These are phyloP conservation scores for Steinernema hermaphroditum DNA, from an alignment of 2,888 invertebrate genomes.

Conservation along the genomic window DNA sequence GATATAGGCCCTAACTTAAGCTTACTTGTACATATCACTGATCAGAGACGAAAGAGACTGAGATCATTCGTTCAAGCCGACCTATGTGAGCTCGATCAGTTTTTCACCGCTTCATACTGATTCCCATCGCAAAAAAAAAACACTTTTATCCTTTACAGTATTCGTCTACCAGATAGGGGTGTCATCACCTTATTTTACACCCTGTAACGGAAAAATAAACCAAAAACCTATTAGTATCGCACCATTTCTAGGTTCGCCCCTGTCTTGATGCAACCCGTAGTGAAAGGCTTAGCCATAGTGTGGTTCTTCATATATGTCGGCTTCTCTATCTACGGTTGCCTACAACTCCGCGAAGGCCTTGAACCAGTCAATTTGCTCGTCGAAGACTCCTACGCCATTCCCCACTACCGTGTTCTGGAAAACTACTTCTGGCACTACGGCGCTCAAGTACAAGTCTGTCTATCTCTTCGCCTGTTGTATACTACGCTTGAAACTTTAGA, in stretches of 20 bases:
- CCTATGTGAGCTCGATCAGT: too few species aligned
- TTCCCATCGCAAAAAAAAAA: too few species aligned
- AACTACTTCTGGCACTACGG: slow-evolving; percentile 57
- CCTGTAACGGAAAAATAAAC: slow-evolving; percentile 32
- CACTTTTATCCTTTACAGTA: too few species aligned
- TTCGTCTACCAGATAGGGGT: too few species aligned
- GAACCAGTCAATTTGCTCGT: slow-evolving; percentile 56
- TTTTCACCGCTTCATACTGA: too few species aligned
- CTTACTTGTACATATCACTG: too few species aligned
- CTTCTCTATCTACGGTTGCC: slow-evolving; percentile 54
- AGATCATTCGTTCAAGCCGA: too few species aligned
- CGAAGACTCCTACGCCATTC: slow-evolving; percentile 56
- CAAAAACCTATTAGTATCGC: too few species aligned
- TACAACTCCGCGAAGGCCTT: slow-evolving; percentile 53
- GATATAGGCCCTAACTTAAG: too few species aligned
- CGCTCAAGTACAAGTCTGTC: slow-evolving; percentile 44
- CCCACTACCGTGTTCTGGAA: slow-evolving; percentile 53
- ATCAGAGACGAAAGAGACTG: too few species aligned
- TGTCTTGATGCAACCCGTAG: slow-evolving; percentile 64
- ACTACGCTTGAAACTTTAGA: slow-evolving; percentile 32
- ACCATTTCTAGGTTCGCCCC: slow-evolving; percentile 59
- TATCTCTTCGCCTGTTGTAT: not conserved
- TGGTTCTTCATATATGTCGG: slow-evolving; percentile 59
- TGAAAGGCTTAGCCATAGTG: slow-evolving; percentile 54
- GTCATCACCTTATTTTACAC: slow-evolving; percentile 34